Evolutionary conservation across 37 sponge, comb jelly and placozoan species (phyloP).

Genomic region (Spongia lamella): DNA sequence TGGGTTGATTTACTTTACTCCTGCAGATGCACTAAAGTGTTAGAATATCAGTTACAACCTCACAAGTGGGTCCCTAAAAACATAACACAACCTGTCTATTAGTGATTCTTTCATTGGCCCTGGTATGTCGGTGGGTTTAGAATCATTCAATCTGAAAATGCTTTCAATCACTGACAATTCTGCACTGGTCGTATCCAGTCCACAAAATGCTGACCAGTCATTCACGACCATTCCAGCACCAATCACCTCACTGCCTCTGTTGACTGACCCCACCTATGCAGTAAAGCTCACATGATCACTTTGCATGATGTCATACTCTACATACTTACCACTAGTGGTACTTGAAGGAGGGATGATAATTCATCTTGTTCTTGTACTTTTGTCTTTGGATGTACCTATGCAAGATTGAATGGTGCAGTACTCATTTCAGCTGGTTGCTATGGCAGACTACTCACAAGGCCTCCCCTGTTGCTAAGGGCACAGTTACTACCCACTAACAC

Average conservation of each 20-base stretch:
- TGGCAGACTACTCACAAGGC: conserved; percentile 87
- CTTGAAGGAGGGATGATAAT: conserved; percentile 98
- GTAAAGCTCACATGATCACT: too few species aligned
- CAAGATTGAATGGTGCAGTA: background rate
- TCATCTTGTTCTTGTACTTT: conserved; percentile 94
- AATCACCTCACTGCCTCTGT: conserved; percentile 95
- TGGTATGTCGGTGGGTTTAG: conserved; percentile 62
- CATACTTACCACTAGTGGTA: conserved; percentile 87
- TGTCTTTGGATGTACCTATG: conserved; percentile 90
- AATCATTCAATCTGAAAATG: conserved; percentile 90
- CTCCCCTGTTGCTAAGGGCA: conserved; percentile 92
- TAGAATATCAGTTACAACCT: too few species aligned
- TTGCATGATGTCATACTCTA: too few species aligned
- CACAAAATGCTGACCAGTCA: conserved; percentile 98
- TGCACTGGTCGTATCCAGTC: conserved; percentile 94
- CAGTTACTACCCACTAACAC: conserved; percentile 95
- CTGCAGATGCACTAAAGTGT: too few species aligned
- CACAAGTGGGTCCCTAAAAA: too few species aligned
- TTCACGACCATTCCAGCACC: conserved; percentile 97
- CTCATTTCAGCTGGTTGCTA: background rate
- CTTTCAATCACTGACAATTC: conserved; percentile 96
- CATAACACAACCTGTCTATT: conserved; percentile 72
- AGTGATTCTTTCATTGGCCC: conserved; percentile 71
- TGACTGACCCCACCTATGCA: conserved; percentile 96
- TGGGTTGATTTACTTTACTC: too few species aligned